Evolutionary conservation across 1,140 invertebrate species (phyloP), one percentile per base, ranked within the genome.

Genomic region (Drosophila miranda): DNA sequence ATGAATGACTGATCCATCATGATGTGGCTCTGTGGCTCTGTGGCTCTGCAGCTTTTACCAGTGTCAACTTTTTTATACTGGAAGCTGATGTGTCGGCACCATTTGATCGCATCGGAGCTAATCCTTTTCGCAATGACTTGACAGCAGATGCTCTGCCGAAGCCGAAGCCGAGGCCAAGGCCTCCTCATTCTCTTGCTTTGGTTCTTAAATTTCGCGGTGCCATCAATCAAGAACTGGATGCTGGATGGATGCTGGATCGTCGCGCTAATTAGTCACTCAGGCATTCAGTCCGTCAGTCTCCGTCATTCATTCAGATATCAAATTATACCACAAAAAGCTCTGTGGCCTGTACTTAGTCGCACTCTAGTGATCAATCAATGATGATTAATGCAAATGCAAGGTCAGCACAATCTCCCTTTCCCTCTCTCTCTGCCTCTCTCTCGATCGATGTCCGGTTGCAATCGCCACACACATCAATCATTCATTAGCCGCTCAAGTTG

Each of bases 121-220:
- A 90, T 90, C 89, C 89, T 90, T 90, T 90, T 89, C 89, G 80
- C 89, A 88, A 86, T 77, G 81, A 89, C 89, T 90, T 90, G 89
- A 90, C 89, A 90, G 88, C 78, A 86, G 83, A 60, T 64, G 55
- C 43, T 34, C 30, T 34, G 30, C 30, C 9, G 19, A 19, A 19
- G 19, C 34, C 3, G 23, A 5, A 2, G 19, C 23, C 23, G 0
- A 0, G 23, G 23, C 11, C 43, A 38, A 16, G 8, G 23, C 70
- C 38, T 43, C 68, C 67, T 73, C 78, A 79, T 77, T 79, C 82
- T 34, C 1, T 13, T 38, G 34, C 34, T 38, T 38, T 38, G 55
- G 64, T 90, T 90, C 89, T 90, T 90, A 87, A 86, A 89, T 90
- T 90, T 90, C 81, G 83, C 89, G 88, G 81, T 90, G 88, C 89